Evolutionary conservation across 2,888 invertebrate genomes (phyloP), one percentile per base, ranked within the genome.

Genomic region (Byasa hedistus): DNA sequence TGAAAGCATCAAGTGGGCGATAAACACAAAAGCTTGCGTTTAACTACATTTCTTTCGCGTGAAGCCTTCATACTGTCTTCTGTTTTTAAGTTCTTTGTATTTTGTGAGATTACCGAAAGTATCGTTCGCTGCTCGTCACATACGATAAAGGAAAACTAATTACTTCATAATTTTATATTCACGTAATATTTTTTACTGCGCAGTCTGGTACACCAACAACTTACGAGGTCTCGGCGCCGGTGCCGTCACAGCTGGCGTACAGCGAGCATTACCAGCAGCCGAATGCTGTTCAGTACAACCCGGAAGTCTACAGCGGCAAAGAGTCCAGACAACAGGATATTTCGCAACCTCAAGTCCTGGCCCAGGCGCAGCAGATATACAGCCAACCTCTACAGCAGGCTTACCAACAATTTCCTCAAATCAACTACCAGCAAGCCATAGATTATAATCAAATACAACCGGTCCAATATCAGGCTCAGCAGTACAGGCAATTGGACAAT

Each of bases 181-280:
- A n/a, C 39, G 15, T 39, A 39, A 39, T 15, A 3, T 2, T 39
- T 15, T n/a, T n/a, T n/a, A n/a, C n/a, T n/a, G n/a, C 73, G 44
- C 84, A 90, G 90, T 69, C 81, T 24, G 76, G 80, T 39, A 75
- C 81, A 51, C 83, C 86, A 10, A 81, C 83, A 36, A 81, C 80
- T 23, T 89, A 86, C 70, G 85, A 89, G 72, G 79, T 89, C 24
- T 86, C 87, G 27, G 77, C 80, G 3, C 84, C 86, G 15, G 79
- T 89, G 24, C 79, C 83, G 23, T 86, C 89, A 10, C 85, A 87
- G 68, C 76, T 88, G 51, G 85, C 86, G 2, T 87, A 88, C 75
- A 71, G 83, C 1, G 86, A 87, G 60, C 82, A 82, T 73, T 81
- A 59, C 78, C 79, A 57, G 75, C 72, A 36, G 72, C 73, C 66